phyloP scores from a whole-genome alignment of 2,113 vertebrate species.

The Corythornis madagascariensis region DNA sequence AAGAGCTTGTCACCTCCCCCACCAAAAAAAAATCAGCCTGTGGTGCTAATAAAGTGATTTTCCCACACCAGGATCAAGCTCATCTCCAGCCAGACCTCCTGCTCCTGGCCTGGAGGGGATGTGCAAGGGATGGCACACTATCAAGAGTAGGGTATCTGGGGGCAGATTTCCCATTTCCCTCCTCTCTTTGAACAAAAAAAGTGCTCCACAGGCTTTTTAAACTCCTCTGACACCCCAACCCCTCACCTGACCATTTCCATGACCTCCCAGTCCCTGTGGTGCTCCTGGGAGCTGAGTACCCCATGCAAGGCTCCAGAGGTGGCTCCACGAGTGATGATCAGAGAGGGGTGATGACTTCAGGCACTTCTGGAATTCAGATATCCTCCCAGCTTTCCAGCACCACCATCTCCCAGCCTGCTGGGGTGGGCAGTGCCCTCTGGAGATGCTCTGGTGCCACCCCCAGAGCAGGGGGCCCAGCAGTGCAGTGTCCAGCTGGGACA shows the following conservation, averaged over 20 bases:
- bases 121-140: fast-evolving
- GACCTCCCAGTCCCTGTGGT: fast-evolving
- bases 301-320: background rate
- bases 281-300: background rate
- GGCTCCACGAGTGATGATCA: background rate
- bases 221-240: background rate
- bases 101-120: fast-evolving
- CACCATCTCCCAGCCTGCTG: background rate
- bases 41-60: background rate
- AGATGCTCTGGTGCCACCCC: background rate
- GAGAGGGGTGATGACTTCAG: background rate
- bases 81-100: background rate
- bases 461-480: too few relatives aligned
- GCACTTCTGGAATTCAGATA: background rate
- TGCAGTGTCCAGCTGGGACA: too few relatives aligned
- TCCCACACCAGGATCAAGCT: background rate
- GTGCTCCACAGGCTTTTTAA: background rate
- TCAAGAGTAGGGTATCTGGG: background rate
- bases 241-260: background rate
- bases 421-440: background rate
- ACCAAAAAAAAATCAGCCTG: background rate
- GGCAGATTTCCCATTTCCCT: too few relatives aligned
- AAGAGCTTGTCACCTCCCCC: background rate
- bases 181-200: background rate
- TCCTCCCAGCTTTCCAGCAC: background rate